Conservation (phyloP, 2,888 invertebrate species). For the Mechanitis mazaeus region DNA sequence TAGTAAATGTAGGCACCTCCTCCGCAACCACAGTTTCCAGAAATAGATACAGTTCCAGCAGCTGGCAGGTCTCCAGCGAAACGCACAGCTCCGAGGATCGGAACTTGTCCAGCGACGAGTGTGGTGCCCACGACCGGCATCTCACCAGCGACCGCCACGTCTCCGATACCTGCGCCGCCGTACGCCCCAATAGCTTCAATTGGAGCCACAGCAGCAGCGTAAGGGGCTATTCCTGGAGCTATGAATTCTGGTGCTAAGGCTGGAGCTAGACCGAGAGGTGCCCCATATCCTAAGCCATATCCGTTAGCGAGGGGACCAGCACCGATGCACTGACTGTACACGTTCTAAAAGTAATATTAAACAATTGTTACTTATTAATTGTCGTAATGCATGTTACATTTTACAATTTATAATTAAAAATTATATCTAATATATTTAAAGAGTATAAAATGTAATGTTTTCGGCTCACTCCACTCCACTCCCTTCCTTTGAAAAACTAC, state of each 20-base stretch:
- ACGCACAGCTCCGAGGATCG: constrained; percentile 35
- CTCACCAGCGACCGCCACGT: constrained; percentile 38
- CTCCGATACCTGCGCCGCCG: constrained; percentile 39
- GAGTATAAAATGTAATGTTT: too few species aligned
- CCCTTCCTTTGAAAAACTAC: too few species aligned
- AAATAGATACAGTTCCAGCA: constrained; percentile 34
- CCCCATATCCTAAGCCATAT: constrained; percentile 9
- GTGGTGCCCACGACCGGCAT: constrained; percentile 42
- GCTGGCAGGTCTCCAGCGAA: constrained; percentile 36
- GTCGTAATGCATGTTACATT: not conserved
- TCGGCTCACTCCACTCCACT: too few species aligned
- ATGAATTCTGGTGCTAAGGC: constrained; percentile 3
- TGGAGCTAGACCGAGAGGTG: not conserved
- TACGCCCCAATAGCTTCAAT: constrained; percentile 22
- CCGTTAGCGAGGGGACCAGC: constrained; percentile 13
- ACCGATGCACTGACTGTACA: constrained; percentile 25
- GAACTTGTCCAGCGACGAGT: constrained; percentile 34
- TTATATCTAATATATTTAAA: too few species aligned
- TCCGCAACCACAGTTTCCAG: constrained; percentile 33
- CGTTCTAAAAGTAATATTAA: constrained; percentile 23
- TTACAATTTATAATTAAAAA: not conserved
- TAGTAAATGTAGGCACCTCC: constrained; percentile 22
- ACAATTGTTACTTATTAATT: not conserved
- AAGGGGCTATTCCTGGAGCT: constrained; percentile 13
- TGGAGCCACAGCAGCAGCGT: constrained; percentile 16